phyloP scores from a whole-genome alignment of 2,797 vertebrate species.

The Epinephelus awoara region DNA sequence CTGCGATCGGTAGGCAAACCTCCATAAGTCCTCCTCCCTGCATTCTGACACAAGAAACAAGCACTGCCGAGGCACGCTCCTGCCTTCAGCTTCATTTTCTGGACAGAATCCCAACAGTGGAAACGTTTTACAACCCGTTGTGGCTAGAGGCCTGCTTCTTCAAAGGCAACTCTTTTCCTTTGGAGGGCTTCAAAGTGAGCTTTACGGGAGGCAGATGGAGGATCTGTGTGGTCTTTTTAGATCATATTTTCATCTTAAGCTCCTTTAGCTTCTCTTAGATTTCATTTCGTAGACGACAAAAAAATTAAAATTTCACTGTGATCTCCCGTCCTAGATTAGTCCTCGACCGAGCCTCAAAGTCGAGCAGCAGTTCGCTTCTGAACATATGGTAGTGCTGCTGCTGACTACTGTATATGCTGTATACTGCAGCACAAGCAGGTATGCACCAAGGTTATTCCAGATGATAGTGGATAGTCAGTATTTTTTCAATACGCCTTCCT shows the following conservation, averaged over 20 bases:
- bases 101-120: slow-evolving; percentile 68
- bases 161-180: slow-evolving; percentile 65
- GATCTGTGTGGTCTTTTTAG: slow-evolving; percentile 63
- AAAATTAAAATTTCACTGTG: slow-evolving; percentile 28
- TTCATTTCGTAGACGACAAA: slow-evolving; percentile 34
- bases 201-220: slow-evolving; percentile 59
- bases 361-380: neutral
- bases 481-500: slow-evolving; percentile 28
- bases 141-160: slow-evolving; percentile 68
- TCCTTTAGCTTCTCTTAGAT: slow-evolving; percentile 35
- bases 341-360: slow-evolving; percentile 25
- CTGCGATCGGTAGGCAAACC: slow-evolving; percentile 50
- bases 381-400: slow-evolving; percentile 4
- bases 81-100: slow-evolving; percentile 59
- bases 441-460: neutral
- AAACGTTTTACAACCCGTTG: slow-evolving; percentile 70
- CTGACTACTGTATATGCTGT: neutral
- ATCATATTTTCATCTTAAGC: slow-evolving; percentile 61
- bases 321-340: slow-evolving; percentile 15
- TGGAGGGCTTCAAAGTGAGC: slow-evolving; percentile 68
- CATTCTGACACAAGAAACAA: slow-evolving; percentile 58
- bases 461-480: neutral
- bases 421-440: neutral
- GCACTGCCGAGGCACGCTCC: slow-evolving; percentile 45
- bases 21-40: slow-evolving; percentile 73